phyloP scores from a whole-genome alignment of 2,888 invertebrate species.

The Dryocosmus kuriphilus region DNA sequence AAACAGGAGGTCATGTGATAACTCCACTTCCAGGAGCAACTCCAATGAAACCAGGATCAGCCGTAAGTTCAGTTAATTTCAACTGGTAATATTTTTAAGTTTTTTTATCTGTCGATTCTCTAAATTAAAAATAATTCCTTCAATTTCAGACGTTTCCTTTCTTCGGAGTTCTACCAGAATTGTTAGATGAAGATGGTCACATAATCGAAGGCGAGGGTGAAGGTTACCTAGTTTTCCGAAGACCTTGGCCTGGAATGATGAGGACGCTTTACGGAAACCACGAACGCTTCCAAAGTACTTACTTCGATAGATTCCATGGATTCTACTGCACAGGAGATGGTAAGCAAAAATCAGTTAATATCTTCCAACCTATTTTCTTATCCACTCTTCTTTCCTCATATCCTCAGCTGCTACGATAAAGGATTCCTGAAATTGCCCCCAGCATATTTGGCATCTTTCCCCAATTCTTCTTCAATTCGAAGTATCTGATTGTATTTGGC shows the following conservation, averaged over 20 bases:
- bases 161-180: conserved; percentile 94
- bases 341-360: conserved; percentile 76
- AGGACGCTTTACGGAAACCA: conserved; percentile 95
- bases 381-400: not conserved
- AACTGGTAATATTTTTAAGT: not conserved
- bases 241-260: conserved; percentile 99
- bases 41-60: conserved; percentile 98
- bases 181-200: conserved; percentile 92
- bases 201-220: conserved; percentile 93
- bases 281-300: conserved; percentile 92
- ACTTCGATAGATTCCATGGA: conserved; percentile 97
- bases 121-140: too few species aligned
- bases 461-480: conserved; percentile 73
- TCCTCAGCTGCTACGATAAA: conserved; percentile 30
- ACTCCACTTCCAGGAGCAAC: conserved; percentile 97
- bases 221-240: conserved; percentile 95
- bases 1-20: conserved; percentile 98
- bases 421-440: conserved; percentile 65
- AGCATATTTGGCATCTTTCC: conserved; percentile 67
- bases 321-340: conserved; percentile 99
- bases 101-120: not conserved
- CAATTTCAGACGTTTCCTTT: conserved; percentile 92
- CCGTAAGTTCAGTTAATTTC: conserved; percentile 82
- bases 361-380: not conserved
- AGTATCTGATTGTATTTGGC: conserved; percentile 73